phyloP scores from a whole-genome alignment of 2,113 vertebrate species.

The Suricata suricatta region DNA sequence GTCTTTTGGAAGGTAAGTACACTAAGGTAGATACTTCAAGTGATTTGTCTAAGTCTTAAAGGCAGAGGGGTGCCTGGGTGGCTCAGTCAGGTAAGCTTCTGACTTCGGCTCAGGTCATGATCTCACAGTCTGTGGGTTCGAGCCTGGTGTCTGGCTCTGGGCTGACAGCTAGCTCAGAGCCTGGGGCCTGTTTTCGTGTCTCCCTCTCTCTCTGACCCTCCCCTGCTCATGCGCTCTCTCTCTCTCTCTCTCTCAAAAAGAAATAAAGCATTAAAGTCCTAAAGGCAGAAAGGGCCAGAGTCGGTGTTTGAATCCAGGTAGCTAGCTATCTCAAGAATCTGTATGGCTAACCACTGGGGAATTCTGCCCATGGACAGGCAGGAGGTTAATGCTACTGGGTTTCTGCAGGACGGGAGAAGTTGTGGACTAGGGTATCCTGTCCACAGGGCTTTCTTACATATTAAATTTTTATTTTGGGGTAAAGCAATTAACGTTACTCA shows the following conservation, averaged over 20 bases:
- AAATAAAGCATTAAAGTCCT: not conserved
- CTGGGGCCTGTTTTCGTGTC: no score
- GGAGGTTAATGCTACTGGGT: not conserved
- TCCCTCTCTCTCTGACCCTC: no score
- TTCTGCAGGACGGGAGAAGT: not conserved
- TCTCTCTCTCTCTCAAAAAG: no score
- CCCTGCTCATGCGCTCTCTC: no score
- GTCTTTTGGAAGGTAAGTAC: slow-evolving; percentile 51
- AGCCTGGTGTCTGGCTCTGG: no score
- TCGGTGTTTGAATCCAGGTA: not conserved
- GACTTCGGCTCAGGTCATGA: no score
- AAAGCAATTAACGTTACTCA: not conserved
- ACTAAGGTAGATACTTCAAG: not conserved
- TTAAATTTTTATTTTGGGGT: not conserved
- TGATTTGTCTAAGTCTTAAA: not conserved
- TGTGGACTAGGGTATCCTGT: not conserved
- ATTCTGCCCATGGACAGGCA: not conserved
- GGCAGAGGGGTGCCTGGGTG: not conserved
- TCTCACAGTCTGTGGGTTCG: no score
- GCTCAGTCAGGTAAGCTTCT: no score
- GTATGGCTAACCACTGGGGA: not conserved
- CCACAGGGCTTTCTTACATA: not conserved
- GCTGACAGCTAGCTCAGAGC: no score
- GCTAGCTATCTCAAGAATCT: not conserved
- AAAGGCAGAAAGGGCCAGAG: not conserved